phyloP scores from a whole-genome alignment of 23 tunicate genomes.

The Clavelina lepadiformis region DNA sequence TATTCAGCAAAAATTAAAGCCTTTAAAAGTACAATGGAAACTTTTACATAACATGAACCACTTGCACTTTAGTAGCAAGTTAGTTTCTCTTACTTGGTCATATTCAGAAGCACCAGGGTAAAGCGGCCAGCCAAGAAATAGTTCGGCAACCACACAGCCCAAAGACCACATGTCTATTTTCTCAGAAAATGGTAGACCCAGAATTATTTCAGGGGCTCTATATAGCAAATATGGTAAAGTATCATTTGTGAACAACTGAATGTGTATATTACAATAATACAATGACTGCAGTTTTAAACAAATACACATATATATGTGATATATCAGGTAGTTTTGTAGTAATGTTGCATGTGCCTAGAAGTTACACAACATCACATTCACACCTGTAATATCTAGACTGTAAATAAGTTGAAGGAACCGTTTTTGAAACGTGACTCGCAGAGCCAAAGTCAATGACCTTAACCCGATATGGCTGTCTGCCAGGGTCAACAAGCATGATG shows the following conservation, averaged over 20 bases:
- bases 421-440: slow-evolving; percentile 87
- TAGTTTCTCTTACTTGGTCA: slow-evolving; percentile 87
- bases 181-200: slow-evolving; percentile 88
- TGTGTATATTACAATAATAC: background rate
- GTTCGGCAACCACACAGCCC: slow-evolving; percentile 96
- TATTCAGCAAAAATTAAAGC: no score
- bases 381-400: slow-evolving; percentile 95
- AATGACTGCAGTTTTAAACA: background rate
- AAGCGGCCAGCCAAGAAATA: slow-evolving; percentile 94
- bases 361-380: no score
- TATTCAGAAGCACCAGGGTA: slow-evolving; percentile 95
- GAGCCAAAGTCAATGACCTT: slow-evolving; percentile 99
- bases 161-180: slow-evolving; percentile 99
- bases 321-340: no score
- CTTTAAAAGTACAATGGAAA: no score
- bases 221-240: no score
- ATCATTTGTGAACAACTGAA: background rate
- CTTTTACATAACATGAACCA: background rate
- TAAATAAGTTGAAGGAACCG: slow-evolving; percentile 88
- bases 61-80: background rate
- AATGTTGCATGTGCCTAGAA: no score
- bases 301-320: no score
- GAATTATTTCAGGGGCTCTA: slow-evolving; percentile 97
- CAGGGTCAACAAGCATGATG: slow-evolving; percentile 98
- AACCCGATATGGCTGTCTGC: slow-evolving; percentile 83